A percentile compares a stretch with the other conserved stretches of the same genome.
Conservation (phyloP, 2,888 invertebrate genomes). For the Branchellion lobata region DNA sequence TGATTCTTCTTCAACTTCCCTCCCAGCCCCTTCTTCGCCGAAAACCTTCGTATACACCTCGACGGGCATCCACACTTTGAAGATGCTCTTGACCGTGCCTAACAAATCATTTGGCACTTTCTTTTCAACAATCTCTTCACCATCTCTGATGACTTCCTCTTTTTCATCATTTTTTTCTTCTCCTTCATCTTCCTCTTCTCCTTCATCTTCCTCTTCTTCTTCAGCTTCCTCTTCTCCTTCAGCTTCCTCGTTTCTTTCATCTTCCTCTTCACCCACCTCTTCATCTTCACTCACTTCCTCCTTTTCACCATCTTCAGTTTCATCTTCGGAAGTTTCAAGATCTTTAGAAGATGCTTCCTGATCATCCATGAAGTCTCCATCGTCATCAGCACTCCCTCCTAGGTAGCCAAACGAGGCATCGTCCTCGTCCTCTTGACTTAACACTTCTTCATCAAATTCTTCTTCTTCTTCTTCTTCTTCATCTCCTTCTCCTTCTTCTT, state of each 20-base stretch:
- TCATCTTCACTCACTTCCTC: conserved; percentile 46
- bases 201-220: conserved; percentile 19
- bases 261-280: conserved; percentile 40
- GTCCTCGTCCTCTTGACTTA: conserved; percentile 52
- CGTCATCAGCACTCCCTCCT: conserved; percentile 50
- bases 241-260: conserved; percentile 45
- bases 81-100: background rate
- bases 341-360: conserved; percentile 33
- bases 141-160: no score
- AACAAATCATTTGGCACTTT: background rate
- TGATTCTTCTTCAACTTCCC: no score
- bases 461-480: conserved; percentile 14
- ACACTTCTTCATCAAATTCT: conserved; percentile 8
- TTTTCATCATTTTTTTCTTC: background rate
- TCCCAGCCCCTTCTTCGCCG: background rate
- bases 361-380: conserved; percentile 43
- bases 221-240: conserved; percentile 54
- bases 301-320: background rate
- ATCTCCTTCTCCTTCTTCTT: background rate
- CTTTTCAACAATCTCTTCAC: background rate
- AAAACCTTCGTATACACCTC: conserved; percentile 3
- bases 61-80: background rate
- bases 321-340: conserved; percentile 48
- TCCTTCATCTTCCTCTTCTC: conserved; percentile 42
- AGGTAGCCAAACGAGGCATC: conserved; percentile 56